These are phyloP conservation scores for Phengaris alcon DNA, from an alignment of 2,888 invertebrate species.

Conservation along the genomic window DNA sequence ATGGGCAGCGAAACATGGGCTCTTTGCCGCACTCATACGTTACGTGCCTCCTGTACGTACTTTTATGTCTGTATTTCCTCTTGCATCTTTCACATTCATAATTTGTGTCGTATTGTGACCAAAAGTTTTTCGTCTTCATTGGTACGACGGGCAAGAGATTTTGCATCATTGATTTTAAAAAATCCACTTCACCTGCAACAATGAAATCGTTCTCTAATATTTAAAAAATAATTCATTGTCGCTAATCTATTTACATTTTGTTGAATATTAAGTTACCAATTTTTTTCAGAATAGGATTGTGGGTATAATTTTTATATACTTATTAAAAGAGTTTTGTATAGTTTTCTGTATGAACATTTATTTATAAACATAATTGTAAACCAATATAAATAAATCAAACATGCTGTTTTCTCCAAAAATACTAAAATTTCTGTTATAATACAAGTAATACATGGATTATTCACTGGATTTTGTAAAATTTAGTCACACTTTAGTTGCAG, in stretches of 20 bases:
- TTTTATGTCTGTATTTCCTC: slow-evolving; percentile 86
- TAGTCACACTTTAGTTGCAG: background rate
- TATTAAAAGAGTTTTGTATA: slow-evolving; percentile 48
- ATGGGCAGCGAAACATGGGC: slow-evolving; percentile 74
- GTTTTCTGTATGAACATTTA: slow-evolving; percentile 74
- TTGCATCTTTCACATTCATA: slow-evolving; percentile 83
- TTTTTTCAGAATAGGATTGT: background rate
- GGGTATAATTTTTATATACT: slow-evolving; percentile 17
- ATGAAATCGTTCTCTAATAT: slow-evolving; percentile 49
- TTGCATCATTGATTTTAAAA: slow-evolving; percentile 74
- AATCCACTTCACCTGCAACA: slow-evolving; percentile 77
- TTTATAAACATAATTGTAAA: slow-evolving; percentile 66
- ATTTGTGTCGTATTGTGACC: slow-evolving; percentile 70
- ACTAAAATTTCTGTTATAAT: slow-evolving; percentile 49
- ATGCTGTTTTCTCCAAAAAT: slow-evolving; percentile 66
- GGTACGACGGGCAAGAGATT: slow-evolving; percentile 70
- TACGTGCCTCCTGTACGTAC: slow-evolving; percentile 84
- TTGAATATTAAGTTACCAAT: background rate
- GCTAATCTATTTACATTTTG: slow-evolving; percentile 23
- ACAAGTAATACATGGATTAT: background rate
- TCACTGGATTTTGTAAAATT: background rate
- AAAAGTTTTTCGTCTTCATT: slow-evolving; percentile 75
- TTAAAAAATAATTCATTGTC: slow-evolving; percentile 19
- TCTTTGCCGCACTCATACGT: slow-evolving; percentile 83
- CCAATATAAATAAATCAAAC: slow-evolving; percentile 74